phyloP scores from a whole-genome alignment of 2,797 vertebrate species.

The Erethizon dorsatum region DNA sequence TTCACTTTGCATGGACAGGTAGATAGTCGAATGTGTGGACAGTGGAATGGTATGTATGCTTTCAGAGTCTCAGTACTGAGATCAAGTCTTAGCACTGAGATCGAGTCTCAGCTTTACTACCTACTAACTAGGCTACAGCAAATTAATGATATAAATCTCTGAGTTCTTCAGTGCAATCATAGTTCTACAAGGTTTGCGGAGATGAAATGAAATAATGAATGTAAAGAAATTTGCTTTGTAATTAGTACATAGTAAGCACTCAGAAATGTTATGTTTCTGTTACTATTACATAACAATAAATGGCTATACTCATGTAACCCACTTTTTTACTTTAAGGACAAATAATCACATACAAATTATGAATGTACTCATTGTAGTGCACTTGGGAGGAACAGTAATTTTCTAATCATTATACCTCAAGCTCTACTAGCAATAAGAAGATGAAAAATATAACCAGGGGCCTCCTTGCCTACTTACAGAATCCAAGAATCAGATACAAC shows the following conservation, averaged over 20 bases:
- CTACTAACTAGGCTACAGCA: background rate
- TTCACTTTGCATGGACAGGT: background rate
- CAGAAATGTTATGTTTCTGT: background rate
- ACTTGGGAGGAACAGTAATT: conserved; percentile 4
- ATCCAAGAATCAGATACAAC: conserved; percentile 1
- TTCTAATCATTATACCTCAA: conserved; percentile 3
- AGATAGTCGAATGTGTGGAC: background rate
- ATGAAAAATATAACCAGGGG: background rate
- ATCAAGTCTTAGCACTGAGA: conserved; percentile 6
- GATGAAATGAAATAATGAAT: conserved; percentile 6
- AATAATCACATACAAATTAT: conserved; percentile 17
- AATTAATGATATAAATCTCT: conserved; percentile 9
- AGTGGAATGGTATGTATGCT: background rate
- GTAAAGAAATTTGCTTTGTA: background rate
- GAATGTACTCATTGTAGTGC: background rate
- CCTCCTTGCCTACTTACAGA: background rate
- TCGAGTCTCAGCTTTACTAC: conserved; percentile 34
- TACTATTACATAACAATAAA: background rate
- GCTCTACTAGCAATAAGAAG: background rate
- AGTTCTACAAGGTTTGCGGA: background rate
- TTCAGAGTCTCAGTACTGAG: background rate
- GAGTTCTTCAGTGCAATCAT: background rate
- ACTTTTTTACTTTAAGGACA: background rate
- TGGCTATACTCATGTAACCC: background rate
- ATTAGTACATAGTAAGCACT: background rate